Evolutionary conservation across 2,797 vertebrate species (phyloP), one percentile per base, ranked within the genome.

Genomic region (Brotula barbata): DNA sequence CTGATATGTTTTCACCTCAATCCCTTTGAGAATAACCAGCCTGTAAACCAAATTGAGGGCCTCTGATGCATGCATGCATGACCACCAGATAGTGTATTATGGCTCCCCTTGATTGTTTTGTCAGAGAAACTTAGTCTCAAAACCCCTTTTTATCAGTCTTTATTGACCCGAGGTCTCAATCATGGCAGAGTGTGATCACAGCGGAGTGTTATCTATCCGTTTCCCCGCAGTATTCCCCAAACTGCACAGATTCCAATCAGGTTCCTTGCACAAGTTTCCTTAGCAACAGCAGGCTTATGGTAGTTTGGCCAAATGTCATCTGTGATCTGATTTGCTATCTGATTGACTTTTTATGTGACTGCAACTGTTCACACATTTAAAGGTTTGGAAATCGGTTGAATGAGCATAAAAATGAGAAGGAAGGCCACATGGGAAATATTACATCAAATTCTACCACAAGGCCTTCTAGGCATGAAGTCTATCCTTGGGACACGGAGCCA

Each of bases 311-410:
- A 52, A 71, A 70, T 76, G 72, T 70, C 55, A 65, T 31, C 39
- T 42, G 55, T 61, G 28, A 77, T 75, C 31, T 56, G 41, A 73
- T 77, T 71, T 75, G 49, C 25, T 58, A 62, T 76, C 64, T 69
- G 64, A 72, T 70, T 67, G 52, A 75, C 63, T 75, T 77, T 71
- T 70, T 61, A 64, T 40, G 59, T 11, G 53, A 41, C 49, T 72
- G 43, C 28, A 20, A 11, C 46, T 49, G 57, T 66, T 68, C 50
- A 44, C 17, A 39, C 58, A 53, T 42, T 64, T 31, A 41, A 62
- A 68, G 37, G 22, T 47, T 43, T 54, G 11, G n/a, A 73, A 77
- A 73, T 66, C 42, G 55, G 43, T 64, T 49, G 45, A 54, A 39
- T 39, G 14, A n/a, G 37, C 5, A 39, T 39, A 7, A 15, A 39